A percentile compares a stretch with the other conserved stretches of the same genome.
Evolutionary conservation across 53 echinoderm and acorn worm species (phyloP).

Genomic region (Holothuria scabra): DNA sequence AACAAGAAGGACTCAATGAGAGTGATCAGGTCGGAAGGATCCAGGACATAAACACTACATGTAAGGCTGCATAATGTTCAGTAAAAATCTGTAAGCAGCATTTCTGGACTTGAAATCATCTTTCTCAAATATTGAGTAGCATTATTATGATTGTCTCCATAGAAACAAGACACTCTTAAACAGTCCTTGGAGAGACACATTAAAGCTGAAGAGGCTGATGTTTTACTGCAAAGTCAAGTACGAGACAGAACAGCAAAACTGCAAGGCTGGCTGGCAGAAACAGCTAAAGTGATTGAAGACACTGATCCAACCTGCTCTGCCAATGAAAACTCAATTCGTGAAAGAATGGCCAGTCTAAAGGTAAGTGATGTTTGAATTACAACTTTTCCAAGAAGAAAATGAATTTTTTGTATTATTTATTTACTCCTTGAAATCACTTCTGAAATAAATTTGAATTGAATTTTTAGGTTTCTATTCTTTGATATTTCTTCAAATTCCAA

Average conservation of each 20-base stretch:
- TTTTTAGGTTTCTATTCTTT: no score
- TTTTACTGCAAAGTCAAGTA: constrained; percentile 48
- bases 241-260: constrained; percentile 39
- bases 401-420: no score
- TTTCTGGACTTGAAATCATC: no score
- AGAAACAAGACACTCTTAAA: constrained; percentile 76
- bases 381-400: neutral
- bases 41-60: no score
- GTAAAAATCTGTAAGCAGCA: no score
- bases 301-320: constrained; percentile 24
- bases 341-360: constrained; percentile 84
- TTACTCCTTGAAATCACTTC: no score
- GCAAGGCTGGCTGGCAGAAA: constrained; percentile 76
- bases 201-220: constrained; percentile 72
- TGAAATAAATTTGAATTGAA: no score
- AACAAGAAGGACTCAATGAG: no score
- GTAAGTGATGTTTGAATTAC: constrained; percentile 7
- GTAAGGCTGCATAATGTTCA: no score
- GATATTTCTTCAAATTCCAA: no score
- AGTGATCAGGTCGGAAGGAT: no score
- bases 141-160: neutral
- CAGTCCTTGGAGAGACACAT: constrained; percentile 65
- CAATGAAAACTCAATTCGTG: constrained; percentile 71
- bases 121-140: no score
- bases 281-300: constrained; percentile 67